Evolutionary conservation across 2,797 vertebrate species (phyloP), one percentile per base, ranked within the genome.

Genomic region (Centropyge bicolor): DNA sequence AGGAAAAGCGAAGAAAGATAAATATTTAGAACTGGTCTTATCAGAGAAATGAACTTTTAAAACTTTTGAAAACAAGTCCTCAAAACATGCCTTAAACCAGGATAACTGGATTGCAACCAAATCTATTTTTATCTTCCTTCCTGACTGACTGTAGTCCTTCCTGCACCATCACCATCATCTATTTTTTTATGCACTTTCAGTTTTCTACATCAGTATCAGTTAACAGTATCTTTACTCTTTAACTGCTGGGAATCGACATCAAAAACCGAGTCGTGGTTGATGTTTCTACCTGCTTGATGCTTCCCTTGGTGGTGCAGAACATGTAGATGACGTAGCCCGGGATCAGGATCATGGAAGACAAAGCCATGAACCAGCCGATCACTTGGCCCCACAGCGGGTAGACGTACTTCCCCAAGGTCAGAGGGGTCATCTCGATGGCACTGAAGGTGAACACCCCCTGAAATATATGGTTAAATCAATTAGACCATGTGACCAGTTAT

Each of bases 381-480:
- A 91, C 95, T 90, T 98, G 97, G 5, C 97, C 97, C 97, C 97
- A 98, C 0, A 91, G 22, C 0, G 97, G 97, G 70, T 97, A 98
- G 41, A 97, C 81, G 0, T 98, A 98, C 80, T 95, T 96, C 13
- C 97, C 97, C 85, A 98, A 74, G 0, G 94, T 97, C 75, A 97
- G 91, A 45, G 97, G 97, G 8, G 95, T 97, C 97, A 98, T 98
- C 94, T 98, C 96, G 52, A 97, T 95, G 70, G 95, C 97, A 0
- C 96, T 97, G 93, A 98, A 98, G 75, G 96, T 95, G 79, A 98
- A 98, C 41, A 98, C 97, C 0, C 97, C 96, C 97, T 98, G 55
- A 7, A 81, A 88, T 54, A 75, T 4, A 75, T n/a, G 70, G 74
- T 24, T 0, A 3, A 12, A 4, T 17, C 14, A 51, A 69, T 65